phyloP scores from a whole-genome alignment of 2,113 vertebrate genomes.

The Mirounga angustirostris region DNA sequence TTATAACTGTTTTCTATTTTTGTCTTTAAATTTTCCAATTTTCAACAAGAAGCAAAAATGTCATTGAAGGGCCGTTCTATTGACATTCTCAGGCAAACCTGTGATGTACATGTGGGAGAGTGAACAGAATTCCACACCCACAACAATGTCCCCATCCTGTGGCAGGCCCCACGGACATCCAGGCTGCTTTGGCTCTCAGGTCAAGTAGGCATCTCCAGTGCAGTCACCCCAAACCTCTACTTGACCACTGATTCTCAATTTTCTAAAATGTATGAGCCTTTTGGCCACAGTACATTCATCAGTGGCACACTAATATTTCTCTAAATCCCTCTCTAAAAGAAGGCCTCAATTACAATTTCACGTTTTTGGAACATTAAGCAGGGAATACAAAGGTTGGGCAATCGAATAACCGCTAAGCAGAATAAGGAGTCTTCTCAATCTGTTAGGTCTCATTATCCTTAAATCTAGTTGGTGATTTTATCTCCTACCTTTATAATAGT shows the following conservation, averaged over 20 bases:
- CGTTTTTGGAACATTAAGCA: slow-evolving; percentile 19
- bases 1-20: neutral
- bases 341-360: neutral
- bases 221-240: neutral
- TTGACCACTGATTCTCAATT: neutral
- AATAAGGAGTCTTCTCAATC: neutral
- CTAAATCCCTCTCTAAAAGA: neutral
- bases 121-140: neutral
- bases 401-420: neutral
- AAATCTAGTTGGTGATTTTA: neutral
- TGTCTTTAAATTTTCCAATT: slow-evolving; percentile 1
- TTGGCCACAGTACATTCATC: neutral
- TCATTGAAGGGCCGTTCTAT: neutral
- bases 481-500: neutral
- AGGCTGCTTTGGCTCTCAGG: neutral
- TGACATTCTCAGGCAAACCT: neutral
- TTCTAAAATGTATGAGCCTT: neutral
- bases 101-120: neutral
- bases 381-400: neutral
- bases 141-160: neutral
- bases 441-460: neutral
- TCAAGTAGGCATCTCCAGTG: neutral
- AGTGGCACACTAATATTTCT: neutral
- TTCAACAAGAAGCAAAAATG: slow-evolving; percentile 56
- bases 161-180: neutral